These are phyloP conservation scores for Thinocorus orbignyianus DNA, from an alignment of 2,113 vertebrate species.

Conservation along the genomic window DNA sequence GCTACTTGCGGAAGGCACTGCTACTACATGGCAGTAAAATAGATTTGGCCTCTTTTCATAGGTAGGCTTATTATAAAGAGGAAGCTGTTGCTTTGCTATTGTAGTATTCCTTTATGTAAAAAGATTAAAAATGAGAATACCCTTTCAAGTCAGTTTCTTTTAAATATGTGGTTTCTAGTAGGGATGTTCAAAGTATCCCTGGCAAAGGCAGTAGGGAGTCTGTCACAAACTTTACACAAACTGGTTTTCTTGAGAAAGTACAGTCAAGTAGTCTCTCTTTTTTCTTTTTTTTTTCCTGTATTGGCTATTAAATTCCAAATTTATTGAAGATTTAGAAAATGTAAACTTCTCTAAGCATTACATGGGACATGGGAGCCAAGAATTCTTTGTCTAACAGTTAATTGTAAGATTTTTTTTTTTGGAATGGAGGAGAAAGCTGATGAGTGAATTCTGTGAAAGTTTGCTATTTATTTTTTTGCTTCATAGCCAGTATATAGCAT, in stretches of 20 bases:
- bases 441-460: not conserved
- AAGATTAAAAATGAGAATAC: not conserved
- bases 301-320: not conserved
- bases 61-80: not conserved
- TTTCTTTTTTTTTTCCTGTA: not conserved
- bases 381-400: not conserved
- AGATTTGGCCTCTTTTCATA: not conserved
- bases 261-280: not conserved
- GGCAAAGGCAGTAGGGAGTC: not conserved
- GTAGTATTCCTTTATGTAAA: not conserved
- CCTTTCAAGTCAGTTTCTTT: not conserved
- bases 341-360: not conserved
- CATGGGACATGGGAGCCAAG: not conserved
- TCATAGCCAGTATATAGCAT: not conserved
- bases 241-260: not conserved
- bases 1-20: not conserved
- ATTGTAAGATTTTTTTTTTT: not conserved
- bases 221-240: not conserved
- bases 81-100: not conserved
- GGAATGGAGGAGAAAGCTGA: not conserved
- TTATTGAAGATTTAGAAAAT: not conserved
- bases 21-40: not conserved
- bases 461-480: not conserved
- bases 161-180: not conserved
- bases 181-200: not conserved